These are phyloP conservation scores for Stenopsyche tienmushanensis DNA, from an alignment of 1,140 invertebrate genomes.

Conservation along the genomic window DNA sequence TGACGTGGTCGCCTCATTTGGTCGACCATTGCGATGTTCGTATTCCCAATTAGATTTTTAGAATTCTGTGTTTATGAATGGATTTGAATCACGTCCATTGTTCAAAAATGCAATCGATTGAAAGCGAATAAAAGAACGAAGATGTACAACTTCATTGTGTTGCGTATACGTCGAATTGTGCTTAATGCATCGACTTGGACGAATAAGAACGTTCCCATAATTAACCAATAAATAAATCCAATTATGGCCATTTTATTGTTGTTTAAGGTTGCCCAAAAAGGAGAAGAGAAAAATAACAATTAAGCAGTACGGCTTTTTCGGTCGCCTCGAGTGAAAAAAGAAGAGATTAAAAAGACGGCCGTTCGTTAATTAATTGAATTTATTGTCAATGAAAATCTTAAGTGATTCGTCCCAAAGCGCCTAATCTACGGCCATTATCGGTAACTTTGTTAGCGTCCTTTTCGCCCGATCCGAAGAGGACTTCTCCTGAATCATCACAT, in stretches of 20 bases:
- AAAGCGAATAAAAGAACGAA: no score
- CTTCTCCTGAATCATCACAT: no score
- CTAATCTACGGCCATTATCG: constrained; percentile 38
- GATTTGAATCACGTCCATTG: no score
- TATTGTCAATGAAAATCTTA: constrained; percentile 40
- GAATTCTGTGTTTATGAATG: no score
- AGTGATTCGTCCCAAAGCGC: constrained; percentile 29
- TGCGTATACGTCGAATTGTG: no score
- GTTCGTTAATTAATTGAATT: constrained; percentile 41
- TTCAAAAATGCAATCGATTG: no score
- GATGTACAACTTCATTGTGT: no score
- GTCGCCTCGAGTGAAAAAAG: constrained; percentile 11
- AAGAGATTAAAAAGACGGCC: constrained; percentile 25
- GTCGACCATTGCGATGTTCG: no score
- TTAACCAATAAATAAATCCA: constrained; percentile 24
- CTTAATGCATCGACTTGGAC: no score
- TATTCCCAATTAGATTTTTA: no score
- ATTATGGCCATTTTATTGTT: constrained; percentile 28
- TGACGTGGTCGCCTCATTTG: no score
- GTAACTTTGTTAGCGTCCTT: constrained; percentile 22
- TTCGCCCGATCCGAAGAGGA: no score
- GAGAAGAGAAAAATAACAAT: constrained; percentile 23
- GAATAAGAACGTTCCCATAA: neutral
- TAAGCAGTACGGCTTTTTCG: constrained; percentile 17
- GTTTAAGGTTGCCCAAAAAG: constrained; percentile 23